Percentiles rank a stretch among this genome's conserved stretches.
These are phyloP conservation scores for Desmodus rotundus DNA, from an alignment of 2,113 vertebrate genomes.

Conservation along the genomic window DNA sequence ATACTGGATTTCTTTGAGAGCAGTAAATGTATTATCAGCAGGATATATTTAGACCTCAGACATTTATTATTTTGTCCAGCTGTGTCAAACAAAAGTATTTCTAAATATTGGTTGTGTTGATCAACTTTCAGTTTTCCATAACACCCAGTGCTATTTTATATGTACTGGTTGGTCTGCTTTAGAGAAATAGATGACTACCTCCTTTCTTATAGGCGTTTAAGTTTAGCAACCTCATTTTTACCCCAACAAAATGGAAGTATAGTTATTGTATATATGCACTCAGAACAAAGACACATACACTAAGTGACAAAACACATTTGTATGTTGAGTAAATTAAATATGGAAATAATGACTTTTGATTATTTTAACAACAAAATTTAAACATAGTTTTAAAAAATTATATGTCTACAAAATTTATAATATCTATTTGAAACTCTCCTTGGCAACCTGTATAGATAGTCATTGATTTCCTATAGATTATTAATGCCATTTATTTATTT, in stretches of 20 bases:
- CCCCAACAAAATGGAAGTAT: not conserved
- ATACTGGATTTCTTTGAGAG: not conserved
- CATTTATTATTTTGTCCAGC: not conserved
- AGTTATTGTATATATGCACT: not conserved
- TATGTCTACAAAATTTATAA: not conserved
- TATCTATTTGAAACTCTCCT: not conserved
- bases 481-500: not conserved
- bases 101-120: not conserved
- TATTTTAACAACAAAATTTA: not conserved
- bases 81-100: not conserved
- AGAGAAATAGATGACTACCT: not conserved
- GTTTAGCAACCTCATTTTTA: not conserved
- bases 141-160: not conserved
- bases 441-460: not conserved
- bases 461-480: not conserved
- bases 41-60: not conserved
- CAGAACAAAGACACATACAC: not conserved
- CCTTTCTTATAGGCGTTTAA: not conserved
- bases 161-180: not conserved
- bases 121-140: not conserved
- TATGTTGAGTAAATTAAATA: not conserved
- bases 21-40: not conserved
- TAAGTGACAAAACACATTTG: not conserved
- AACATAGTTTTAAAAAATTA: not conserved
- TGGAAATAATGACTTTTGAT: not conserved